A percentile compares a stretch with the other conserved stretches of the same genome.
Conservation (phyloP, 2,113 vertebrate genomes). For the Halcyon malimbica region DNA sequence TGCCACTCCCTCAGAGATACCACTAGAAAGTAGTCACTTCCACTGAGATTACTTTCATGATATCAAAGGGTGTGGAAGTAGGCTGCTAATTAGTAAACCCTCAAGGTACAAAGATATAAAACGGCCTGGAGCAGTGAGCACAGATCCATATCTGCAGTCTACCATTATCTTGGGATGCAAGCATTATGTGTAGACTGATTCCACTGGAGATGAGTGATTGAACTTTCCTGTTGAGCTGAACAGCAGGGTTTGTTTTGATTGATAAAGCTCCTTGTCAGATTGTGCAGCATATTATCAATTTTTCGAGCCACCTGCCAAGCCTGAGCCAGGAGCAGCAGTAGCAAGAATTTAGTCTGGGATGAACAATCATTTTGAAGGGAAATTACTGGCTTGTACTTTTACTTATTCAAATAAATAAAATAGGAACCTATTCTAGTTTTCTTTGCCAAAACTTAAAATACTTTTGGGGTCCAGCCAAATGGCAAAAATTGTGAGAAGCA, state of each 20-base stretch:
- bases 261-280: slow-evolving; percentile 29
- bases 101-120: slow-evolving; percentile 33
- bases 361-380: background rate
- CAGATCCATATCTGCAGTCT: slow-evolving; percentile 30
- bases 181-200: background rate
- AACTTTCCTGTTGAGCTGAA: slow-evolving; percentile 26
- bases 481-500: background rate
- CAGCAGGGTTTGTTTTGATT: slow-evolving; percentile 41
- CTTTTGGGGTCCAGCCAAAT: background rate
- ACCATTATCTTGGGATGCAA: slow-evolving; percentile 20
- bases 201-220: slow-evolving; percentile 1
- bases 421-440: background rate
- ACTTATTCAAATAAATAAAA: background rate
- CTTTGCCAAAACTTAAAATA: background rate
- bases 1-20: slow-evolving; percentile 5
- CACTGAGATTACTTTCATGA: slow-evolving; percentile 18
- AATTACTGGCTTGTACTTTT: background rate
- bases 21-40: background rate
- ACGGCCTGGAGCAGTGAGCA: slow-evolving; percentile 12
- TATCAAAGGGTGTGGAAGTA: slow-evolving; percentile 47
- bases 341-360: background rate
- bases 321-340: background rate
- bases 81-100: slow-evolving; percentile 32
- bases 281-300: slow-evolving; percentile 18
- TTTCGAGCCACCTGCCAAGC: background rate